Evolutionary conservation across 2,797 vertebrate genomes (phyloP).

Genomic region (Tympanoctomys barrerae): DNA sequence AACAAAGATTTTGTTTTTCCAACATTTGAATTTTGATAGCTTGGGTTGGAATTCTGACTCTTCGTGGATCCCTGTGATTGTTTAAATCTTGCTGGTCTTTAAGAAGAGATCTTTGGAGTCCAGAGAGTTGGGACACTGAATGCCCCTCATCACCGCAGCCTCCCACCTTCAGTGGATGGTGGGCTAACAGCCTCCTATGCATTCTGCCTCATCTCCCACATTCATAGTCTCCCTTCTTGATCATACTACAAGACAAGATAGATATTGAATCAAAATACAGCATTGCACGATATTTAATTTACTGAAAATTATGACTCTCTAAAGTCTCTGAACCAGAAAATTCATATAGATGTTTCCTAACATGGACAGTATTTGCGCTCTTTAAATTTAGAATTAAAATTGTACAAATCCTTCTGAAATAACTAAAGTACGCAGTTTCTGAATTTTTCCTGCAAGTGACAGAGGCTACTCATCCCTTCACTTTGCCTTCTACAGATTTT

Average conservation of each 20-base stretch:
- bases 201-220: neutral
- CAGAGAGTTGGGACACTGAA: neutral
- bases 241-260: neutral
- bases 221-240: neutral
- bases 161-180: neutral
- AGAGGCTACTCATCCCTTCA: neutral
- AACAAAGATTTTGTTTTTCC: slow-evolving; percentile 17
- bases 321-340: neutral
- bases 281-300: neutral
- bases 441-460: neutral
- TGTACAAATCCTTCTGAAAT: slow-evolving; percentile 15
- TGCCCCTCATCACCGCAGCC: neutral
- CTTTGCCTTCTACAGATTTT: neutral
- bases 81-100: slow-evolving; percentile 38
- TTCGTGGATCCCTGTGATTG: neutral
- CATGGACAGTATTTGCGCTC: neutral
- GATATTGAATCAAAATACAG: neutral
- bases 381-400: slow-evolving; percentile 17
- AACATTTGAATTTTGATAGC: neutral
- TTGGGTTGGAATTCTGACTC: slow-evolving; percentile 2
- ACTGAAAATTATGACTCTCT: neutral
- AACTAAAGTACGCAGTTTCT: neutral
- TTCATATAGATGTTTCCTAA: neutral
- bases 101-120: slow-evolving; percentile 1
- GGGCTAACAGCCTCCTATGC: neutral